phyloP scores from a whole-genome alignment of 1,140 invertebrate genomes.

The Pectinophora gossypiella region DNA sequence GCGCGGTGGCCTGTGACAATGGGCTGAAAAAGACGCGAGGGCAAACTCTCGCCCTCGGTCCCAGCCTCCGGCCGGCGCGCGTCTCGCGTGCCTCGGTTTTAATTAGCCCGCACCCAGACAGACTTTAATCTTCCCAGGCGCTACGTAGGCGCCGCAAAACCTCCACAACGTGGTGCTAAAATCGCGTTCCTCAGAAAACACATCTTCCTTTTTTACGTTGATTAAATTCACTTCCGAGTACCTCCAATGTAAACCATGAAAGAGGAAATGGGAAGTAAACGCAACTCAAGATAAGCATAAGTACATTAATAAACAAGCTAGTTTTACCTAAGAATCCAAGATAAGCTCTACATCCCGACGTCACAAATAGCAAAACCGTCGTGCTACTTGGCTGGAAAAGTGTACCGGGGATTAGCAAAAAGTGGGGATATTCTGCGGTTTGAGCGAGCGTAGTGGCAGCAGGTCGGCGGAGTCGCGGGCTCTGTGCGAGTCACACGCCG shows the following conservation, averaged over 20 bases:
- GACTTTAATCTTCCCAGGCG: constrained; percentile 11
- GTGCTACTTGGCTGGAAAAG: constrained; percentile 12
- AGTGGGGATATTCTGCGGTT: constrained; percentile 12
- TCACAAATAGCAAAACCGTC: neutral
- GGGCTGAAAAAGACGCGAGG: constrained; percentile 22
- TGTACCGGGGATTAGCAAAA: constrained; percentile 16
- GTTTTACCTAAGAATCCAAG: neutral
- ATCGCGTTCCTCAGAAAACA: neutral
- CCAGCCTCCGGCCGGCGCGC: neutral
- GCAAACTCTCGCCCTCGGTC: constrained; percentile 13
- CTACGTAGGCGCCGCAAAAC: neutral
- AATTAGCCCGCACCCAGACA: constrained; percentile 32
- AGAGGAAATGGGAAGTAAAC: neutral
- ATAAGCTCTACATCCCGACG: neutral
- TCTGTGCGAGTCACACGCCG: constrained; percentile 13
- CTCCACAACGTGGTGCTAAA: neutral
- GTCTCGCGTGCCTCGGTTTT: constrained; percentile 29
- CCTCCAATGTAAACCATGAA: neutral
- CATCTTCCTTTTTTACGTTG: neutral
- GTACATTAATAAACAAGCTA: neutral
- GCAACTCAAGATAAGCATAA: neutral
- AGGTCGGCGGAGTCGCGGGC: neutral
- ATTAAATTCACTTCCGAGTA: neutral
- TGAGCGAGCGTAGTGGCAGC: neutral
- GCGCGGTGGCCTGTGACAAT: constrained; percentile 3